phyloP scores from a whole-genome alignment of 2,888 invertebrate genomes.

The Nephrotoma appendiculata region DNA sequence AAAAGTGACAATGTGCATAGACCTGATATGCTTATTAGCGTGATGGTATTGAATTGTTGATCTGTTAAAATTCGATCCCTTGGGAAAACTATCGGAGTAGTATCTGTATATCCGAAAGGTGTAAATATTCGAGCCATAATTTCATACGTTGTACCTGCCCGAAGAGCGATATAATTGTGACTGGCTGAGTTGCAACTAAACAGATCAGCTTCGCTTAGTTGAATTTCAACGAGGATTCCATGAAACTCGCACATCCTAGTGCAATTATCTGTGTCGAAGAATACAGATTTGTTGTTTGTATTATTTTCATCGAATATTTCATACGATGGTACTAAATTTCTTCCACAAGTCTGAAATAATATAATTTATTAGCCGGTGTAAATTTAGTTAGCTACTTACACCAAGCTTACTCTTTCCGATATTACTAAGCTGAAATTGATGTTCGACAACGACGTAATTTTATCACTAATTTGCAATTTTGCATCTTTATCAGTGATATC shows the following conservation, averaged over 20 bases:
- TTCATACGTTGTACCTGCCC: not conserved
- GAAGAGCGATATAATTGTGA: not conserved
- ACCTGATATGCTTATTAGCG: not conserved
- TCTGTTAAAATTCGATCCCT: not conserved
- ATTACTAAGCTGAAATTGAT: not conserved
- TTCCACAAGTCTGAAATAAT: not conserved
- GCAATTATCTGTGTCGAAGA: not conserved
- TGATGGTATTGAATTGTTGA: not conserved
- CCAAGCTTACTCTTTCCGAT: not conserved
- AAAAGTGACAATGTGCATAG: not conserved
- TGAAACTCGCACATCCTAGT: not conserved
- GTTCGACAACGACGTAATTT: not conserved
- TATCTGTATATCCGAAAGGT: not conserved
- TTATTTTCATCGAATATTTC: not conserved
- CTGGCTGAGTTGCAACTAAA: not conserved
- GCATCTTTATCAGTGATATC: not conserved
- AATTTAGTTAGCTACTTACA: too few relatives aligned
- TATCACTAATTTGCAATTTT: not conserved
- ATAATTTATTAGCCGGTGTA: not conserved
- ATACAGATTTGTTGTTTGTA: not conserved
- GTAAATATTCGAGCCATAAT: not conserved
- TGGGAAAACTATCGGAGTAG: not conserved
- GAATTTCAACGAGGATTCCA: not conserved
- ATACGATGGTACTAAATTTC: not conserved
- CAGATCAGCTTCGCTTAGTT: not conserved